These are phyloP conservation scores for Girardia tigrina DNA, from an alignment of 2,888 invertebrate species.

Conservation along the genomic window DNA sequence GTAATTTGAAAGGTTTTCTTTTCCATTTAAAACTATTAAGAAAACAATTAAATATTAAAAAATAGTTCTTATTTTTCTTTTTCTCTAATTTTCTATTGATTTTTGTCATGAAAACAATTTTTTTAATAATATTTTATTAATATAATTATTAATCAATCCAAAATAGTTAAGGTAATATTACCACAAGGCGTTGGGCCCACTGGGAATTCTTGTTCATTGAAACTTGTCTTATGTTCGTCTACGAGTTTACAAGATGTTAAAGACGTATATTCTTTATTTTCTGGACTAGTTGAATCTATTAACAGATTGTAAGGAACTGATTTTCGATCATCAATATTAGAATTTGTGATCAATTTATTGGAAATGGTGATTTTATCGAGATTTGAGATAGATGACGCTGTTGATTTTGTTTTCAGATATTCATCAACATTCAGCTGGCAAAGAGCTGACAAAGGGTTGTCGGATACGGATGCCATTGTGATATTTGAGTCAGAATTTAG, in stretches of 20 bases:
- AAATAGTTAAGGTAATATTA: background rate
- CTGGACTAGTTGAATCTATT: background rate
- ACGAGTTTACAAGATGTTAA: background rate
- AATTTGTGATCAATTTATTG: background rate
- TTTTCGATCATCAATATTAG: background rate
- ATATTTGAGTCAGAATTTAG: background rate
- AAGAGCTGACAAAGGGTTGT: background rate
- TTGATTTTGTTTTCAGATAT: background rate
- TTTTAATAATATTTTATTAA: no score
- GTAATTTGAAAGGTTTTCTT: no score
- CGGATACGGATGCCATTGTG: background rate
- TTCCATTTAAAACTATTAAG: no score
- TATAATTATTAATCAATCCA: no score
- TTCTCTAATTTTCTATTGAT: no score
- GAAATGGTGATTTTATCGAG: background rate
- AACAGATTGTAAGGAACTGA: background rate
- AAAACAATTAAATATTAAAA: no score
- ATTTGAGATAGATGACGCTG: background rate
- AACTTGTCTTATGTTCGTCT: background rate
- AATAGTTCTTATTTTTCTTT: no score
- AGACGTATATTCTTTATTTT: background rate
- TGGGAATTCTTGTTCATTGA: background rate
- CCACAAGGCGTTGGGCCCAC: background rate
- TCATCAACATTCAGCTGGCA: conserved; percentile 2
- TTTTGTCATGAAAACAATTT: no score